Conservation (phyloP, 2,797 vertebrate genomes). For the Neosilurus hyrtlii region DNA sequence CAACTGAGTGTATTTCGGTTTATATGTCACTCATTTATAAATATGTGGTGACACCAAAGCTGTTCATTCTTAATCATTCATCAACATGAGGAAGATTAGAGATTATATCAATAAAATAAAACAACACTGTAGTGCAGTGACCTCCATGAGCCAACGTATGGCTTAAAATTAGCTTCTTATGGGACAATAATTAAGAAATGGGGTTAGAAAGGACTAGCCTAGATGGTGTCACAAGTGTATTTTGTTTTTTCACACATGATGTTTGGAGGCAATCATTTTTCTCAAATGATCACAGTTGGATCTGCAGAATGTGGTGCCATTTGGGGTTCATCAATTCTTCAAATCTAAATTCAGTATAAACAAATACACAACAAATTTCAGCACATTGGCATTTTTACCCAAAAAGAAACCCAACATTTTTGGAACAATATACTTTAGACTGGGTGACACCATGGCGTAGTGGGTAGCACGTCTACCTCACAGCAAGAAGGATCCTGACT, state of each 20-base stretch:
- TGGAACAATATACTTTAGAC: too few relatives aligned
- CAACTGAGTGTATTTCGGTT: neutral
- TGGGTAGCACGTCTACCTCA: too few relatives aligned
- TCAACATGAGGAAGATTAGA: too few relatives aligned
- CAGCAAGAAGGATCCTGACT: too few relatives aligned
- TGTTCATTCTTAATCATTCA: neutral
- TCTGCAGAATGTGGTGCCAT: neutral
- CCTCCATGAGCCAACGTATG: neutral
- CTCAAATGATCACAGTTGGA: neutral
- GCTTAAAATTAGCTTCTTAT: neutral
- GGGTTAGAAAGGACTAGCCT: neutral
- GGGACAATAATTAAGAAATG: neutral
- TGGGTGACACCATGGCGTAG: too few relatives aligned
- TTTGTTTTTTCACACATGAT: neutral
- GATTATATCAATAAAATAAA: too few relatives aligned
- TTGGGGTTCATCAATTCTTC: too few relatives aligned
- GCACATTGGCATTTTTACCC: too few relatives aligned
- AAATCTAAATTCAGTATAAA: too few relatives aligned
- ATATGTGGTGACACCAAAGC: neutral
- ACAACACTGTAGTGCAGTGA: neutral
- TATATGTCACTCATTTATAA: neutral
- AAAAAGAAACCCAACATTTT: neutral
- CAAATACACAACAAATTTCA: too few relatives aligned
- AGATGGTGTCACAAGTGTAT: neutral
- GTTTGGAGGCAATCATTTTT: neutral